Evolutionary conservation across 2,113 vertebrate species (phyloP), one percentile per base, ranked within the genome.

Genomic region (Anguilla rostrata): DNA sequence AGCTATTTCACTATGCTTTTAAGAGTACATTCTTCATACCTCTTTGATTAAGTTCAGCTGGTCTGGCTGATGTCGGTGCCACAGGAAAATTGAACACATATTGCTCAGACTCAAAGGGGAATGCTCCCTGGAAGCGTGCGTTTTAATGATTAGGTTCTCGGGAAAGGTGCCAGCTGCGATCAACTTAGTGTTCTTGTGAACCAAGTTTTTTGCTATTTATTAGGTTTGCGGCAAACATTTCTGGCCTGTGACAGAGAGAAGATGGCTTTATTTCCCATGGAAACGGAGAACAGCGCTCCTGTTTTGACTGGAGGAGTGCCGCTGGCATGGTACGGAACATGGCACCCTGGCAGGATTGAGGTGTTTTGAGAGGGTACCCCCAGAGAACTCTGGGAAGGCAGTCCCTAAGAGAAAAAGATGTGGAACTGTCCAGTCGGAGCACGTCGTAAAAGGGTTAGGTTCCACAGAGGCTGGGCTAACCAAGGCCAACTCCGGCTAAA

Each of bases 151-250:
- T 49, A 20, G 29, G 41, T 26, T 63, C 83, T 87, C 49, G 81
- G 75, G 84, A 81, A 81, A 81, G n/a, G 86, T 91, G 93, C 91
- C 91, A 93, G 60, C 85, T 63, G 78, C 90, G 84, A 88, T 91
- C 87, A 82, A 86, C 84, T 81, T 85, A 80, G 86, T 89, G 84
- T 89, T 89, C 87, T 87, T 86, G 87, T 91, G 85, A 89, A 86
- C 56, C 29, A 90, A 87, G 86, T 85, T 87, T 81, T 85, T 89
- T 89, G 87, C 87, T 89, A 89, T 85, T 86, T 86, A 88, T 71
- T 41, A 79, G 83, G 71, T 75, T 39, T 14, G 63, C 85, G 88
- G 84, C 86, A 12, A 85, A 87, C 39, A 80, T 87, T 87, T 83
- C 86, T 87, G 43, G 34, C 39, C 43, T 3, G 29, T 87, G 49